Base-by-base conservation (phyloP, 1,140 invertebrate species). In the Drosophila virilis region DNA sequence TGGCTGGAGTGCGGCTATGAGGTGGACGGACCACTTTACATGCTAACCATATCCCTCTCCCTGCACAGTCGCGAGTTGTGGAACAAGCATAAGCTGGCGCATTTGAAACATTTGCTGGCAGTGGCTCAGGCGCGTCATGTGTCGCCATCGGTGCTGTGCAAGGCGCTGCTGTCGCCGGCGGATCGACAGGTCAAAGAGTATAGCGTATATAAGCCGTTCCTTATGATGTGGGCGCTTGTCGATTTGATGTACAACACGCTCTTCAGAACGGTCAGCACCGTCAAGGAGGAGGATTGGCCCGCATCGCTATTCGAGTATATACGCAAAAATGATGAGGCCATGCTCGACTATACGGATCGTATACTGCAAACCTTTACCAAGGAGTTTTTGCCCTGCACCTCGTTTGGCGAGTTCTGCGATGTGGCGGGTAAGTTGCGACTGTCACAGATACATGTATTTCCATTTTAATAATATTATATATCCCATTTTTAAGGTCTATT, bases 331-430 rank as follows among this genome's bases (percentile, higher is more conserved):
- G 98, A 99, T 93, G 97, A 98, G 92, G 93, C 94, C 9, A 94
- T 99, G 91, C 93, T 98, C 9, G 98, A 99, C 92, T 95, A 95
- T 35, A 97, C 97, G 13, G 97, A 98, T 91, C 95, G 95, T 64
- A 94, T 98, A 45, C 94, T 99, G 50, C 93, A 94, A 10, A 94
- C 94, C 4, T 97, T 98, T 80, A 96, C 97, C 74, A 96, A 98
- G 77, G 97, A 99, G 92, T 94, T 98, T 74, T 93, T 99, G 76
- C 96, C 97, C 8, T 98, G 97, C 93, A 94, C 97, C 74, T 97
- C 97, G 8, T 97, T 99, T 92, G 94, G 94, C 13, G 97, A 98
- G 93, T 97, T 98, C 93, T 97, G 96, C 93, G 98, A 98, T 95
- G 96, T 98, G 74, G 94, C 95, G 86, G 96, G 96, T 92, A 51